Conservation (phyloP, 2,888 invertebrate species). For the Agrypnus murinus region DNA sequence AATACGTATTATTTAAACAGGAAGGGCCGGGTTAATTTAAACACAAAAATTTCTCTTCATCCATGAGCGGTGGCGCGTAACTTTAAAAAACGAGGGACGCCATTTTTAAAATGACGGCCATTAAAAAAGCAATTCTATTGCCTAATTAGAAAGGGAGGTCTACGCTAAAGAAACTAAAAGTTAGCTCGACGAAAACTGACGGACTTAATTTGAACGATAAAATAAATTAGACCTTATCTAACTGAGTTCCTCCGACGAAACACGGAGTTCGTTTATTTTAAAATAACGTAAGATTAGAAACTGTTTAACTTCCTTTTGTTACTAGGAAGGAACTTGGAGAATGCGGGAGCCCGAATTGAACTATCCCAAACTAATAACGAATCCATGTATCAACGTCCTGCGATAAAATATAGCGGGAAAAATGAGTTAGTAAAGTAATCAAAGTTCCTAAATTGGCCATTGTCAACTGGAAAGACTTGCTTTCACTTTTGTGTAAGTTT, state of each 20-base stretch:
- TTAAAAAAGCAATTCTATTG: constrained; percentile 56
- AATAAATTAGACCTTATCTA: constrained; percentile 58
- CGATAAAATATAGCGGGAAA: constrained; percentile 53
- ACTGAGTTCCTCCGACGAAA: constrained; percentile 48
- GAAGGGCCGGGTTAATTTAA: constrained; percentile 43
- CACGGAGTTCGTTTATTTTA: constrained; percentile 47
- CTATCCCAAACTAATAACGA: constrained; percentile 52
- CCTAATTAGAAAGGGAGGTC: constrained; percentile 55
- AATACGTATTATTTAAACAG: constrained; percentile 27
- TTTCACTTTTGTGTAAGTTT: constrained; percentile 47
- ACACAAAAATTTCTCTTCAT: constrained; percentile 48
- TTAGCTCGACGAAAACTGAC: constrained; percentile 54
- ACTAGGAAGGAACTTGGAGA: constrained; percentile 19
- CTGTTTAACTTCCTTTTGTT: constrained; percentile 48
- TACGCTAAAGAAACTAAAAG: constrained; percentile 54
- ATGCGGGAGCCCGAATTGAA: constrained; percentile 36
- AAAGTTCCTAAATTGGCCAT: constrained; percentile 68
- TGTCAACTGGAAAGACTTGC: constrained; percentile 58
- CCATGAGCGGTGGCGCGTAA: constrained; percentile 50
- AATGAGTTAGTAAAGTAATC: constrained; percentile 64
- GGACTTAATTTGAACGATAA: constrained; percentile 57
- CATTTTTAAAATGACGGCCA: constrained; percentile 56
- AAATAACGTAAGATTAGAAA: constrained; percentile 49
- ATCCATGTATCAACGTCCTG: constrained; percentile 54
- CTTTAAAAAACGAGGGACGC: constrained; percentile 52